Conservation (phyloP, 2,888 invertebrate species). For the Neoitamus cyanurus region DNA sequence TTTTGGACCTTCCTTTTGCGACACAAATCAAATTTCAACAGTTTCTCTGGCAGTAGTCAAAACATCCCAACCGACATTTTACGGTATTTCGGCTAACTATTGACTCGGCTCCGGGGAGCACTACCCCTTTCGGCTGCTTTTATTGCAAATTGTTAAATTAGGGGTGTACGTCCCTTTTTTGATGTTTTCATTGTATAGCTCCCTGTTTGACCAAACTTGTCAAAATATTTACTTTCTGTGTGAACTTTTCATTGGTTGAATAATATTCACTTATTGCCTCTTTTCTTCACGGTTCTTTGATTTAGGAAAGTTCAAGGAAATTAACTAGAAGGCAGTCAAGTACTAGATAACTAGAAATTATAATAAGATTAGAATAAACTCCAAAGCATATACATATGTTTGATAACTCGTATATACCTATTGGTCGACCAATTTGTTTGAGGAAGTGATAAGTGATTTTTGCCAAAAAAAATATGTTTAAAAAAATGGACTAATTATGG, state of each 20-base stretch:
- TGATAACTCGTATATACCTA: no score
- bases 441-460: no score
- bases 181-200: slow-evolving; percentile 26
- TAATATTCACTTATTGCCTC: background rate
- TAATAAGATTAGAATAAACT: no score
- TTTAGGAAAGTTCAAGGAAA: no score
- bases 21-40: slow-evolving; percentile 40
- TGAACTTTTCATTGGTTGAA: background rate
- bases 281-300: no score
- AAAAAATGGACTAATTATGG: no score
- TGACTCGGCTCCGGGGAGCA: slow-evolving; percentile 18
- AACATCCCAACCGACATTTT: slow-evolving; percentile 29
- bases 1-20: slow-evolving; percentile 25
- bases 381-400: no score
- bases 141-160: slow-evolving; percentile 29
- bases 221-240: background rate
- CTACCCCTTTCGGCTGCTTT: background rate
- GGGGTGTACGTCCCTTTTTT: slow-evolving; percentile 32
- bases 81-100: slow-evolving; percentile 31
- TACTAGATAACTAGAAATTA: no score
- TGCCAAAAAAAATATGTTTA: no score
- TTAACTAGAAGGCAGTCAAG: no score
- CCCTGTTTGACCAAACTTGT: background rate
- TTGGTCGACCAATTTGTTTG: no score
- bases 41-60: slow-evolving; percentile 31